phyloP scores from a whole-genome alignment of 2,113 vertebrate species.

The Pachypanchax playfairii region DNA sequence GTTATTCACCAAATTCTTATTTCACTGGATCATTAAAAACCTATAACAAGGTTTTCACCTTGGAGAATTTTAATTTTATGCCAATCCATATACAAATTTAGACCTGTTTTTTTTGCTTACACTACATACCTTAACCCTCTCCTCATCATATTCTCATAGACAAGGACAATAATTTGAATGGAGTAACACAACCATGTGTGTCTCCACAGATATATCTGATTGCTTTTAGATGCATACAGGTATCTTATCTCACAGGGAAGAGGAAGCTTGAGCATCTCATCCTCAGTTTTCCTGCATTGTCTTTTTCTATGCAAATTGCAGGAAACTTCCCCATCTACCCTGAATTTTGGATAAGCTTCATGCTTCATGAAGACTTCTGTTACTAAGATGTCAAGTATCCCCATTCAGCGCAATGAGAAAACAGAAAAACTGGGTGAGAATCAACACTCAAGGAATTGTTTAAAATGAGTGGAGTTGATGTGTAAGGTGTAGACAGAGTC shows the following conservation, averaged over 20 bases:
- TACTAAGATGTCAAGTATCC: conserved; percentile 25
- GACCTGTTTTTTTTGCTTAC: no score
- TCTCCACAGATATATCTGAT: conserved; percentile 63
- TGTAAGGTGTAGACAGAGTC: conserved; percentile 30
- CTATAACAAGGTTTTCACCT: no score
- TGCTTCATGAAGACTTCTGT: conserved; percentile 19
- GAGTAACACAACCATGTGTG: conserved; percentile 14
- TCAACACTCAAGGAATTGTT: conserved; percentile 36
- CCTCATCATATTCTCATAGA: conserved; percentile 1
- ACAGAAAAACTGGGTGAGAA: conserved; percentile 27
- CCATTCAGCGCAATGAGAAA: conserved; percentile 16
- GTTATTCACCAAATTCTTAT: no score
- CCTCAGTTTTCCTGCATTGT: conserved; percentile 35
- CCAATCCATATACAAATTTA: no score
- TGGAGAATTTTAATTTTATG: no score
- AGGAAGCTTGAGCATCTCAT: conserved; percentile 48
- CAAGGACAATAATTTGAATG: conserved; percentile 45
- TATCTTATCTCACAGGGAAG: conserved; percentile 66
- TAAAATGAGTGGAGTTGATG: conserved; percentile 37
- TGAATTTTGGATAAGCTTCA: conserved; percentile 12
- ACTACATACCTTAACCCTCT: neutral
- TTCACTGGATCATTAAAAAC: no score
- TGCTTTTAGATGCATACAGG: conserved; percentile 37
- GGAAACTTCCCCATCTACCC: conserved; percentile 30
- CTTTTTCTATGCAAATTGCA: conserved; percentile 69